These are phyloP conservation scores for Zaprionus inermis DNA, from an alignment of 1,140 invertebrate species.

Conservation along the genomic window DNA sequence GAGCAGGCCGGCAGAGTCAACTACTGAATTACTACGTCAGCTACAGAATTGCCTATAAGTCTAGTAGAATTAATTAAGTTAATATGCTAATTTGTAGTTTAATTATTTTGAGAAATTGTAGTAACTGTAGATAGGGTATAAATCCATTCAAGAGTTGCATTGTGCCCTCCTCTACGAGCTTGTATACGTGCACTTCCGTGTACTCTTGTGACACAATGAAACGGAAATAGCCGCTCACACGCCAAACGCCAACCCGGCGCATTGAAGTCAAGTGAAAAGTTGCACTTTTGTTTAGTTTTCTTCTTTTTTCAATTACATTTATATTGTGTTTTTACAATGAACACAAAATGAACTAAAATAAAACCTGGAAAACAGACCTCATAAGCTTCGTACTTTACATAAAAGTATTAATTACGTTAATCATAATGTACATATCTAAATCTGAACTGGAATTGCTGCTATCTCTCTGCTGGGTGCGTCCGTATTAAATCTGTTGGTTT, in stretches of 20 bases:
- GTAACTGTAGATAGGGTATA: no score
- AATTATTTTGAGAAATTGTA: no score
- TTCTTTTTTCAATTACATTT: conserved; percentile 55
- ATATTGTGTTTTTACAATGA: conserved; percentile 61
- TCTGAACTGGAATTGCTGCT: conserved; percentile 66
- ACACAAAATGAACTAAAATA: conserved; percentile 57
- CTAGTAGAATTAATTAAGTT: not conserved
- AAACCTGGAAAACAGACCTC: conserved; percentile 71
- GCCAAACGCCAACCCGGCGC: not conserved
- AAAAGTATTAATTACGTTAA: conserved; percentile 60
- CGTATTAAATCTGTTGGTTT: conserved; percentile 30
- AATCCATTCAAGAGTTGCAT: conserved; percentile 25
- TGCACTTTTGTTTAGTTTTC: conserved; percentile 13
- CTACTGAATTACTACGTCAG: not conserved
- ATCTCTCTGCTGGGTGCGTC: conserved; percentile 23
- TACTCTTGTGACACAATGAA: conserved; percentile 40
- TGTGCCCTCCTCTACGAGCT: not conserved
- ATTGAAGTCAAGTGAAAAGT: not conserved
- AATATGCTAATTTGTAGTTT: no score
- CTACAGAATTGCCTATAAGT: not conserved
- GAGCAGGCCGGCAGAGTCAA: conserved; percentile 27
- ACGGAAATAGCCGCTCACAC: conserved; percentile 38
- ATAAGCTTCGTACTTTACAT: conserved; percentile 72
- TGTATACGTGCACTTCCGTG: conserved; percentile 40
- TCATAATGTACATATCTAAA: conserved; percentile 64